These are phyloP conservation scores for Synanthedon vespiformis DNA, from an alignment of 2,888 invertebrate species.

Conservation along the genomic window DNA sequence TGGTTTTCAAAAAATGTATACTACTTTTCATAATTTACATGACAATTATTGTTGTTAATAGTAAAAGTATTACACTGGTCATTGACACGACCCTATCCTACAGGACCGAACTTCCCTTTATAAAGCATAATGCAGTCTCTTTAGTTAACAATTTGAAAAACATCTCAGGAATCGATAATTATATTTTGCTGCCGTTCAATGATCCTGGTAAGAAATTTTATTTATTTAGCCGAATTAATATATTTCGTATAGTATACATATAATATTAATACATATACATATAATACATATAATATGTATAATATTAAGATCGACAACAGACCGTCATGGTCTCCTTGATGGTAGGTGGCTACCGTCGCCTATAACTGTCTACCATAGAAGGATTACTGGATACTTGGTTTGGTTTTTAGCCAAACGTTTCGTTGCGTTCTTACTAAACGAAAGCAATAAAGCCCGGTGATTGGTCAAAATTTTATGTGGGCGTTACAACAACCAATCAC, in stretches of 20 bases:
- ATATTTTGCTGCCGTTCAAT: constrained; percentile 13
- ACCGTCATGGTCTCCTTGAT: too few species aligned
- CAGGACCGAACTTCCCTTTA: background rate
- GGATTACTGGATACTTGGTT: too few species aligned
- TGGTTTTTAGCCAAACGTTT: too few species aligned
- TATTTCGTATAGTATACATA: background rate
- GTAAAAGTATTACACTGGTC: background rate
- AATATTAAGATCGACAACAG: too few species aligned
- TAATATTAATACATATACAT: too few species aligned
- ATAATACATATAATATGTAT: too few species aligned
- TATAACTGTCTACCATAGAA: too few species aligned
- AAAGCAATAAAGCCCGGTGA: too few species aligned
- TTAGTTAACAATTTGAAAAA: background rate
- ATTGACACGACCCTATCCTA: background rate
- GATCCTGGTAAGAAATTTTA: constrained; percentile 13
- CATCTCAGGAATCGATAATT: constrained; percentile 10
- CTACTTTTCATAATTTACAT: background rate
- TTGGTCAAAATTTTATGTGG: too few species aligned
- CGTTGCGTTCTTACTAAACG: too few species aligned
- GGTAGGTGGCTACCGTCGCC: too few species aligned
- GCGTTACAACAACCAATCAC: too few species aligned
- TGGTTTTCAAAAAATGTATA: background rate
- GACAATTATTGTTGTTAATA: background rate
- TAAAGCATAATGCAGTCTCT: background rate
- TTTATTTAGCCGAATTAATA: background rate